Evolutionary conservation across 2,797 vertebrate species (phyloP), one percentile per base, ranked within the genome.

Genomic region (Eremophila alpestris): DNA sequence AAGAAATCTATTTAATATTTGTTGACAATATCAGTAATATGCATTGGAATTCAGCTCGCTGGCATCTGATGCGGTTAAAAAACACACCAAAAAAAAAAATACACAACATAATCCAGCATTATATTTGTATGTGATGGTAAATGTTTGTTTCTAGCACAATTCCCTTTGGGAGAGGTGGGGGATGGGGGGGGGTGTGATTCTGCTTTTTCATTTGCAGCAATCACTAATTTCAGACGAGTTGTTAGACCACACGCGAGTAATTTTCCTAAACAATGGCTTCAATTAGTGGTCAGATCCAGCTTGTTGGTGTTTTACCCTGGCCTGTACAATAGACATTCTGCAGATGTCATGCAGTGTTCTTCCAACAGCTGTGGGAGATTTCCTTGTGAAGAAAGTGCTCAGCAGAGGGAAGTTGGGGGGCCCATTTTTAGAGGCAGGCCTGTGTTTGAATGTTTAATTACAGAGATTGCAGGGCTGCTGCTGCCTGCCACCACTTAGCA

Each of bases 231-330:
- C 95, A 94, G 94, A 95, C 77, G 96, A 94, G 95, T 91, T 95
- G 94, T 95, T 96, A 97, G 96, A 96, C 96, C 96, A 97, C 96
- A 97, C 94, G 90, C 88, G 26, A 96, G 94, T 96, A 94, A 96
- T 94, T 95, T 97, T 96, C 94, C 95, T 96, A 97, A 96, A 97
- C 95, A 97, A 96, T 96, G 95, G 95, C 95, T 97, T 97, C 96
- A 97, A 97, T 97, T 97, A 96, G 96, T 68, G 95, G 96, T 97
- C 94, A 94, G 77, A 94, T 96, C 94, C 94, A 96, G 96, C 95
- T 96, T 96, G 96, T 96, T 97, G 95, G 95, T 96, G 95, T 97
- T 95, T 96, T 94, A 96, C 91, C 95, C 95, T 9, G 74, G 30
- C 34, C 96, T 90, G 87, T 93, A 97, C 91, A 97, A 96, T 96